A percentile compares a stretch with the other conserved stretches of the same genome.
Evolutionary conservation across 53 echinoderm and acorn worm species (phyloP).

Genomic region (Mesocentrotus franciscanus): DNA sequence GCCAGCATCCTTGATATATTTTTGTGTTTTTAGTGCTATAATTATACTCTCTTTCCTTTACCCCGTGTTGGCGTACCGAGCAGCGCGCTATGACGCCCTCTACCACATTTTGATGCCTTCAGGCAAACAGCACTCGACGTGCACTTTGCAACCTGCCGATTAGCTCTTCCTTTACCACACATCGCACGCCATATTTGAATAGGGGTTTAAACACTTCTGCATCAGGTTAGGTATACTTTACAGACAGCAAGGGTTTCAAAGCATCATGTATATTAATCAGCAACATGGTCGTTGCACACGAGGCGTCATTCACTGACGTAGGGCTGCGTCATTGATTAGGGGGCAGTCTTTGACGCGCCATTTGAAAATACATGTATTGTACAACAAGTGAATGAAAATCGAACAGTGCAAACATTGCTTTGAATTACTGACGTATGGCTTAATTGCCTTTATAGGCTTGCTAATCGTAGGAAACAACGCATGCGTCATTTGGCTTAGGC

Average conservation of each 20-base stretch:
- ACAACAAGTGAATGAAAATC: too few relatives aligned
- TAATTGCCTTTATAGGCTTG: too few relatives aligned
- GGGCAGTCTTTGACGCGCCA: too few relatives aligned
- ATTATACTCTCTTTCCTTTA: neutral
- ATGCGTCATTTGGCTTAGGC: too few relatives aligned
- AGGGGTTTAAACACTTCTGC: neutral
- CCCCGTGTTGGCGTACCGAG: neutral
- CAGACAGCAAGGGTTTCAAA: neutral
- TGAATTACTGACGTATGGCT: too few relatives aligned
- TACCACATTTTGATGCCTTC: neutral
- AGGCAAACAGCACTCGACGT: neutral
- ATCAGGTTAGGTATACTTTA: neutral
- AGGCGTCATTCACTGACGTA: too few relatives aligned
- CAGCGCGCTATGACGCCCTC: neutral
- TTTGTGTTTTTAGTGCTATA: neutral
- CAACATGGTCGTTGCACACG: too few relatives aligned
- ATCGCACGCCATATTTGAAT: neutral
- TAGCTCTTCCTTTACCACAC: neutral
- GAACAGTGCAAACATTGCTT: too few relatives aligned
- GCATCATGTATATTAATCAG: neutral
- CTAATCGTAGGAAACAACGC: too few relatives aligned
- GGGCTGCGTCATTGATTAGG: too few relatives aligned
- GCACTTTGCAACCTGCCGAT: conserved; percentile 35
- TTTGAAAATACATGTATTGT: too few relatives aligned
- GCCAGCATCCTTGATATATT: neutral